phyloP scores from a whole-genome alignment of 2,888 invertebrate species.

The Temnothorax rugatulus region DNA sequence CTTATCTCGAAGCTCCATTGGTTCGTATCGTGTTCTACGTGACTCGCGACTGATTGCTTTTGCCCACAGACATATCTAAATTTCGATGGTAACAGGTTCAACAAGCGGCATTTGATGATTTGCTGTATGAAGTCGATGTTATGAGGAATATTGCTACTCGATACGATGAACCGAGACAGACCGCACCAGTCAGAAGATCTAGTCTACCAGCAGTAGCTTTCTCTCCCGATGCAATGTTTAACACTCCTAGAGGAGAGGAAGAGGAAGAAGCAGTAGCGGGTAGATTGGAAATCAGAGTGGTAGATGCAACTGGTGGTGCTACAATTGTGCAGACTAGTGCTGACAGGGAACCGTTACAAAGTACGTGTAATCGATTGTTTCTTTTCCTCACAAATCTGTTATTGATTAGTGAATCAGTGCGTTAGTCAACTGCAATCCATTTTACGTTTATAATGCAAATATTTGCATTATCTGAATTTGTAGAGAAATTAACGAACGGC shows the following conservation, averaged over 20 bases:
- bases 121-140: slow-evolving; percentile 93
- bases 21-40: slow-evolving; percentile 73
- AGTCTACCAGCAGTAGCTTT: slow-evolving; percentile 85
- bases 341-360: slow-evolving; percentile 84
- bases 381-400: slow-evolving; percentile 21
- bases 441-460: slow-evolving; percentile 15
- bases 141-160: slow-evolving; percentile 92
- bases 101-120: slow-evolving; percentile 95
- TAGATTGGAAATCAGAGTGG: slow-evolving; percentile 93
- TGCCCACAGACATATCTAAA: neutral
- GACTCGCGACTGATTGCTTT: neutral
- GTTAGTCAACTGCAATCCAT: neutral
- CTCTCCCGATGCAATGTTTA: slow-evolving; percentile 73
- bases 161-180: slow-evolving; percentile 84
- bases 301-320: slow-evolving; percentile 83
- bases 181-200: slow-evolving; percentile 79
- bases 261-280: slow-evolving; percentile 91
- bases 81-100: slow-evolving; percentile 87
- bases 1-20: slow-evolving; percentile 92
- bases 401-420: neutral
- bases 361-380: slow-evolving; percentile 68
- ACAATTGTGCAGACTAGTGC: slow-evolving; percentile 84
- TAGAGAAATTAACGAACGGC: slow-evolving; percentile 84
- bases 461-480: slow-evolving; percentile 23
- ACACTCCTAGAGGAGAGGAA: slow-evolving; percentile 83